phyloP scores from a whole-genome alignment of 2,797 vertebrate genomes.

The Poeciliopsis paucimaculata region DNA sequence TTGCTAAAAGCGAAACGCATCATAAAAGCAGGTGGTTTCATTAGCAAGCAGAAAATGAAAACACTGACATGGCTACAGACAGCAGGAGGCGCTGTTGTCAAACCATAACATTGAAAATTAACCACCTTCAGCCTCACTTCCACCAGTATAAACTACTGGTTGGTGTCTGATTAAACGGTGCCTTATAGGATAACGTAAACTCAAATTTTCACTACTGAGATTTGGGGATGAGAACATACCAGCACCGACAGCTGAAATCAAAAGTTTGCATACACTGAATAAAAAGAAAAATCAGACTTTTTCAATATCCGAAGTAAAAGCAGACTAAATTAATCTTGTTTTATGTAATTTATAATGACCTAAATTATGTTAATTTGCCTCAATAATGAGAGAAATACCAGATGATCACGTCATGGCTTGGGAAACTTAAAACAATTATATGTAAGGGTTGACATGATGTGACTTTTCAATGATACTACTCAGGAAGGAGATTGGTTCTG shows the following conservation, averaged over 20 bases:
- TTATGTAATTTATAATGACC: not conserved
- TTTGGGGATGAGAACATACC: not conserved
- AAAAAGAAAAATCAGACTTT: not conserved
- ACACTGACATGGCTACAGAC: not conserved
- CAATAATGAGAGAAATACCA: not conserved
- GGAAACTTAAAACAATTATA: too few species aligned
- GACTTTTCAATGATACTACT: too few species aligned
- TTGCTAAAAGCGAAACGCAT: not conserved
- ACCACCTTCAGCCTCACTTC: too few species aligned
- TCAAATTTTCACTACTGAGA: not conserved
- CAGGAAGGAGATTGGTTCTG: too few species aligned
- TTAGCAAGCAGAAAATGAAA: not conserved
- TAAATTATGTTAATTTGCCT: not conserved
- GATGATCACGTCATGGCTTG: too few species aligned
- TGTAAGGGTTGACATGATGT: too few species aligned
- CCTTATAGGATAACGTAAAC: not conserved
- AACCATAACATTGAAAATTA: not conserved
- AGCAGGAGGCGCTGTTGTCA: not conserved
- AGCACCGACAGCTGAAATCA: not conserved
- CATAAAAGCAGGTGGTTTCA: not conserved
- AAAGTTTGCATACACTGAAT: not conserved
- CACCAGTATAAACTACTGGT: not conserved
- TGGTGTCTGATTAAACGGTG: not conserved
- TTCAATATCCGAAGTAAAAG: not conserved
- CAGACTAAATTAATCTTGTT: not conserved